Percentiles rank a stretch among this genome's conserved stretches.
phyloP scores from a whole-genome alignment of 2,888 invertebrate species.

The Polylopha cassiicola region DNA sequence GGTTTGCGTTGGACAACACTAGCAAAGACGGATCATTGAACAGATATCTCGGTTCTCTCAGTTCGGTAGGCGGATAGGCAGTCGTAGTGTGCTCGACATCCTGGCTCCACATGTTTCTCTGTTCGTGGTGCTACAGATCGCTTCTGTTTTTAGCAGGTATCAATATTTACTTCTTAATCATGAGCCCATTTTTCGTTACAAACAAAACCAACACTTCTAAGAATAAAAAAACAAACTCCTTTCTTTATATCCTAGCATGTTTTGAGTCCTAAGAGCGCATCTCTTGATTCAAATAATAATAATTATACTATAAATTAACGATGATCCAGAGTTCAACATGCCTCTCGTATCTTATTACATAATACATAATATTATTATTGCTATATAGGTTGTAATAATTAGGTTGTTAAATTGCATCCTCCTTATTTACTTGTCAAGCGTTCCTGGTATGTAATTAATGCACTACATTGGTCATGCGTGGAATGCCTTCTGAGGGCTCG shows the following conservation, averaged over 20 bases:
- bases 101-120: conserved; percentile 38
- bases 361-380: no score
- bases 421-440: neutral
- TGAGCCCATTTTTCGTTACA: no score
- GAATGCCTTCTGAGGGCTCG: conserved; percentile 1
- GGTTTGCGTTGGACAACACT: conserved; percentile 5
- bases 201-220: no score
- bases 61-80: conserved; percentile 5
- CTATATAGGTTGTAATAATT: neutral
- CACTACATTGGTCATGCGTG: conserved; percentile 1
- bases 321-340: no score
- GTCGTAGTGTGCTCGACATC: conserved; percentile 25
- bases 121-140: conserved; percentile 37
- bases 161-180: conserved; percentile 15
- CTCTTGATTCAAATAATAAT: no score
- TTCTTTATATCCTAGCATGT: no score
- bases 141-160: conserved; percentile 38
- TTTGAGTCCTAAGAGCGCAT: no score
- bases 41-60: no score
- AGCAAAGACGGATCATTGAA: no score
- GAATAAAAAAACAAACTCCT: no score
- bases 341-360: no score
- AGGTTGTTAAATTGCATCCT: neutral
- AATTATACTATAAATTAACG: no score
- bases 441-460: conserved; percentile 3